phyloP scores from a whole-genome alignment of 2,113 vertebrate genomes.

The Peromyscus californicus region DNA sequence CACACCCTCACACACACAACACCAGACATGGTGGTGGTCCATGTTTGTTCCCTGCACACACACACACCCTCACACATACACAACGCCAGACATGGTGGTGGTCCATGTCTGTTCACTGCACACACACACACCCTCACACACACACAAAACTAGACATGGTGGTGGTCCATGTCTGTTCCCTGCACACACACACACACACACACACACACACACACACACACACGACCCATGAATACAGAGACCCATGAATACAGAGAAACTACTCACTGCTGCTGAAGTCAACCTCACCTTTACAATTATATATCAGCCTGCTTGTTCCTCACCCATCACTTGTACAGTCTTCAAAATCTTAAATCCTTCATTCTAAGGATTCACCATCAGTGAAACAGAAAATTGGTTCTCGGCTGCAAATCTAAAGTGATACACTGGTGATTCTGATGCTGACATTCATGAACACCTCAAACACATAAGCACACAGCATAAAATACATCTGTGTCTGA shows the following conservation, averaged over 20 bases:
- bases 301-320: neutral
- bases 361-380: conserved; percentile 24
- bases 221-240: neutral
- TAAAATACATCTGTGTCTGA: neutral
- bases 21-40: neutral
- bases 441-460: neutral
- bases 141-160: no score
- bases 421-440: neutral
- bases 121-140: no score
- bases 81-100: neutral
- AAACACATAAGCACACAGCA: neutral
- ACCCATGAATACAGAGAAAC: conserved; percentile 37
- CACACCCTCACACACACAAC: no score
- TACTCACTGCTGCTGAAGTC: conserved; percentile 6
- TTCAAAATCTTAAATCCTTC: conserved; percentile 21
- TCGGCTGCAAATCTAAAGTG: conserved; percentile 44
- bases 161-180: neutral
- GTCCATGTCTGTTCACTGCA: neutral
- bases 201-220: neutral
- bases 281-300: neutral
- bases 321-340: neutral
- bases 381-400: neutral
- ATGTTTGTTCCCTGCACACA: neutral
- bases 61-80: no score
- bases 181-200: neutral